Evolutionary conservation across 2,888 invertebrate species (phyloP).

Genomic region (Aporophyla nigra): DNA sequence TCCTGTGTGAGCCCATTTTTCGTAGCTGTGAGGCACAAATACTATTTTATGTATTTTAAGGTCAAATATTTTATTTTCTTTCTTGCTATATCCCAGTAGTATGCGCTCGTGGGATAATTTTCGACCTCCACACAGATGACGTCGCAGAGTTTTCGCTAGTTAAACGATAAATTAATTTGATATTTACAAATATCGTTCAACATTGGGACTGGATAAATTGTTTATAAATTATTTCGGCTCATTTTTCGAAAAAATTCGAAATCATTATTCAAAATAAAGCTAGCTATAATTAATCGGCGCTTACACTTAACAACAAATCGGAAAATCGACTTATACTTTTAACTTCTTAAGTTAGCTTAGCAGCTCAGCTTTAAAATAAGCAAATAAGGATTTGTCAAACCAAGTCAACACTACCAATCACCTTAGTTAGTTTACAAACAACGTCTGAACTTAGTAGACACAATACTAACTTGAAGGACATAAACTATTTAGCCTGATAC

Average conservation of each 20-base stretch:
- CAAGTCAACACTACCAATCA: background rate
- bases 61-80: too few species aligned
- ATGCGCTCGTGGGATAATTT: too few species aligned
- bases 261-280: background rate
- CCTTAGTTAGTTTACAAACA: conserved; percentile 1
- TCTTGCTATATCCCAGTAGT: too few species aligned
- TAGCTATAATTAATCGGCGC: too few species aligned
- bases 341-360: background rate
- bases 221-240: background rate
- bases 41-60: too few species aligned
- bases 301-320: background rate
- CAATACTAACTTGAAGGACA: conserved; percentile 12
- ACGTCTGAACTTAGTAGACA: conserved; percentile 7
- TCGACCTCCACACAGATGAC: too few species aligned
- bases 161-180: background rate
- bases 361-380: background rate
- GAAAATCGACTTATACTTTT: background rate
- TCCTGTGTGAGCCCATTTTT: too few species aligned
- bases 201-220: background rate
- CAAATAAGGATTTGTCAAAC: background rate
- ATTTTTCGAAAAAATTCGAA: background rate
- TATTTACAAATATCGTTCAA: background rate
- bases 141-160: too few species aligned
- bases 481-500: conserved; percentile 9
- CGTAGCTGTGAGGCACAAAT: too few species aligned